phyloP scores from a whole-genome alignment of 2,888 invertebrate genomes.

The Iselma pallidipennis region DNA sequence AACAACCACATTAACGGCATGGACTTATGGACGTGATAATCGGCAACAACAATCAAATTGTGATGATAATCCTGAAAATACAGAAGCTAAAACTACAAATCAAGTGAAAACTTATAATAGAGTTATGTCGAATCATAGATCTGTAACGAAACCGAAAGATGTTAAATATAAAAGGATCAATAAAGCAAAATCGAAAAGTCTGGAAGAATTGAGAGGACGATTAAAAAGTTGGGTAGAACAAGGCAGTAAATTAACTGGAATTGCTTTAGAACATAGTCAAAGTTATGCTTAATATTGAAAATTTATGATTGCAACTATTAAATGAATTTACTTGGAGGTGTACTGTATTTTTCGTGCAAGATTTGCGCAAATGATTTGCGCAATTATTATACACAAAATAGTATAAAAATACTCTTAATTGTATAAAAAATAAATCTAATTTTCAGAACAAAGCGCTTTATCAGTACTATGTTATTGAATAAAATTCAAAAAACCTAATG shows the following conservation, averaged over 20 bases:
- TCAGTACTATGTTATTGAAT: too few relatives aligned
- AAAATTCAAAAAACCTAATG: too few relatives aligned
- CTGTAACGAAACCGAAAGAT: constrained; percentile 88
- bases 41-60: constrained; percentile 46
- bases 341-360: too few relatives aligned
- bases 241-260: constrained; percentile 69
- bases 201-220: constrained; percentile 81
- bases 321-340: too few relatives aligned
- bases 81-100: constrained; percentile 38
- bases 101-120: constrained; percentile 72
- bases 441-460: neutral
- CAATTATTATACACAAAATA: neutral
- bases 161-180: constrained; percentile 90
- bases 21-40: constrained; percentile 38
- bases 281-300: constrained; percentile 49
- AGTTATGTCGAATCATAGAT: constrained; percentile 88
- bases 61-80: constrained; percentile 52
- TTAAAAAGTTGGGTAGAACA: constrained; percentile 86
- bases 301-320: neutral
- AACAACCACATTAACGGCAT: constrained; percentile 26
- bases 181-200: constrained; percentile 86
- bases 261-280: constrained; percentile 68
- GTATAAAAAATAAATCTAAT: neutral
- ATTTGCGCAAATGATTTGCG: too few relatives aligned
- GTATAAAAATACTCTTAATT: neutral